Evolutionary conservation across 2,113 vertebrate species (phyloP), one percentile per base, ranked within the genome.

Genomic region (Capreolus pygargus): DNA sequence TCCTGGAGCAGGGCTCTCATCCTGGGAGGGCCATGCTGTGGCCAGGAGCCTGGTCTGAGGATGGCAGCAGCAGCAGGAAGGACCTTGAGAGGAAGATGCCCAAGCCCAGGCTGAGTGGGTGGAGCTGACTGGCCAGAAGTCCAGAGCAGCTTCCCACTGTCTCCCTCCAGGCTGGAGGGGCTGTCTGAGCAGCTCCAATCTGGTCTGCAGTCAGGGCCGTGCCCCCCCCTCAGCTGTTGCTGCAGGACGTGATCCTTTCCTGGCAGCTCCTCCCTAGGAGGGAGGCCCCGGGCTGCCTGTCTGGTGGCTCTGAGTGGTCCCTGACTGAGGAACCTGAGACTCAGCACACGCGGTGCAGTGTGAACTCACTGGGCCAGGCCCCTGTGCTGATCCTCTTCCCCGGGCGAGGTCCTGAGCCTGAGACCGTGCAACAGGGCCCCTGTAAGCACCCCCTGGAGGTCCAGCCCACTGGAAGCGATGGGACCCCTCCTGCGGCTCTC

Each of bases 391-490:
- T 27, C 78, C 6, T 33, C 33, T 10, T 76, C 17, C 2, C 30
- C 0, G 5, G 0, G 2, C 0, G 2, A 33, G 10, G 23, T n/a
- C 43, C 39, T 28, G 39, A 54, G 36, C 27, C 8, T 16, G 12
- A n/a, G 25, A 43, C 11, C 7, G 0, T 17, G 23, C 36, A 11
- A 5, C 1, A 6, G 57, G 27, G 15, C 57, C 15, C 55, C 11
- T 3, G 0, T 4, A 17, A 28, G 25, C 55, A 39, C 2, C 1
- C 23, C 54, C 14, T 10, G 54, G 23, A 11, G 13, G 25, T 28
- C 23, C n/a, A 55, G 54, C 54, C n/a, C n/a, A 5, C 1, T 4
- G 36, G n/a, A 43, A 39, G 54, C 2, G 1, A 57, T 0, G 0
- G 57, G 54, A 5, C 36, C 55, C 10, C 54, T 30, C 25, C 14